Base-by-base conservation (phyloP, 2,888 invertebrate species). In the Nymphalis urticae region DNA sequence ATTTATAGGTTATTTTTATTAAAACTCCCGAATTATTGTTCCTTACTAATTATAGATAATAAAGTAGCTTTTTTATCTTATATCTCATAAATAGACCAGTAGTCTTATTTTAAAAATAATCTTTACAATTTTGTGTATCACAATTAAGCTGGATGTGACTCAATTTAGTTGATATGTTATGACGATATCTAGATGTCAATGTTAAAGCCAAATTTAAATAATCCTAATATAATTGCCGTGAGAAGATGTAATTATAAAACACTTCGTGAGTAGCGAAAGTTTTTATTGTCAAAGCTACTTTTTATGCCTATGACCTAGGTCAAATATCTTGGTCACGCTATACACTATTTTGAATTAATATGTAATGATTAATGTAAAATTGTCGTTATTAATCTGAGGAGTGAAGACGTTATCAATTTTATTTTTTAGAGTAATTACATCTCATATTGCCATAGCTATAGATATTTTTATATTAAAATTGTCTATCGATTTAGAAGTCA, bases 231-330 rank as follows among this genome's bases (percentile, higher is more conserved):
- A 42, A n/a, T 62, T 56, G 48, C 32, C 21, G 13, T 56, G 42
- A 56, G 48, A 62, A 32, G 19, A 48, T 62, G 32, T 58, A 21
- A 59, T 50, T 21, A 32, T 61, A 19, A 54, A 48, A 62, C 56
- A 19, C 24, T 60, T 48, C 24, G 27, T 48, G 48, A 27, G 48
- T 62, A 56, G 66, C 56, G 66, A 61, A 50, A 65, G 58, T 42
- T 63, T 64, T 73, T 63, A 68, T 72, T 72, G 72, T 72, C 66
- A 56, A 71, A 66, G 66, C 69, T 70, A 69, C 64, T 62, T 59
- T 42, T 69, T 63, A 66, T 51, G 64, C 61, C 50, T 53, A 64
- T 64, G 68, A 62, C 56, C 66, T 66, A 67, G 48, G 42, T 67
- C 53, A 54, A 61, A 59, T 36, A 67, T 54, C 24, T 67, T 67